Evolutionary conservation across 1,140 invertebrate genomes (phyloP), one percentile per base, ranked within the genome.

Genomic region (Cotesia glomerata): DNA sequence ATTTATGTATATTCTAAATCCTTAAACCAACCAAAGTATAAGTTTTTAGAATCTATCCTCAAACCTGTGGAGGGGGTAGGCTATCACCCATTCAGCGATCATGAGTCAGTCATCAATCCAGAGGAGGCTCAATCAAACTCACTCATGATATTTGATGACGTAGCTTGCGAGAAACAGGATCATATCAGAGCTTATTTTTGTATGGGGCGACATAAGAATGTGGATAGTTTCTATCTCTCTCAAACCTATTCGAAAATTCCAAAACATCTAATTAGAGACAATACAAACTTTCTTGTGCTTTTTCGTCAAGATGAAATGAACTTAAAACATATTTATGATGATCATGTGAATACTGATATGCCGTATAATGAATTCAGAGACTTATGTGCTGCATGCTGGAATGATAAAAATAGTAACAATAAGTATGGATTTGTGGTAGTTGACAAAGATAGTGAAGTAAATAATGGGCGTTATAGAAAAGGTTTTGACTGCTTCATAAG

Each of bases 141-240:
- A 4, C 16, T 61, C 26, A 61, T 65, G 45, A 51, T 67, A 13
- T 51, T 51, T 3, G 45, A 49, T 67, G 64, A 49, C 26, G 45
- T 67, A 51, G 64, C 45, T 16, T 67, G 64, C 13, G 64, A 67
- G 26, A 67, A 67, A 18, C 64, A 67, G 16, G 64, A 67, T 51
- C 39, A 67, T 51, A 18, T 67, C 8, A 9, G 39, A 67, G 39
- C 64, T 9, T 67, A 49, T 18, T 67, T 51, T 45, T 67, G 64
- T 32, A 67, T 67, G 64, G 64, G 64, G 9, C 64, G 45, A 52
- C 64, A 67, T 13, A 45, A 18, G 18, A 18, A 67, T 18, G 14
- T 67, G 0, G 64, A 67, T 18, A 49, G 36, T 13, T 67, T 67
- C 18, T 67, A 67, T 51, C 64, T 32, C 5, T 67, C 5, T 52